Evolutionary conservation across 1,140 invertebrate species (phyloP).

Genomic region (Phortica variegata): DNA sequence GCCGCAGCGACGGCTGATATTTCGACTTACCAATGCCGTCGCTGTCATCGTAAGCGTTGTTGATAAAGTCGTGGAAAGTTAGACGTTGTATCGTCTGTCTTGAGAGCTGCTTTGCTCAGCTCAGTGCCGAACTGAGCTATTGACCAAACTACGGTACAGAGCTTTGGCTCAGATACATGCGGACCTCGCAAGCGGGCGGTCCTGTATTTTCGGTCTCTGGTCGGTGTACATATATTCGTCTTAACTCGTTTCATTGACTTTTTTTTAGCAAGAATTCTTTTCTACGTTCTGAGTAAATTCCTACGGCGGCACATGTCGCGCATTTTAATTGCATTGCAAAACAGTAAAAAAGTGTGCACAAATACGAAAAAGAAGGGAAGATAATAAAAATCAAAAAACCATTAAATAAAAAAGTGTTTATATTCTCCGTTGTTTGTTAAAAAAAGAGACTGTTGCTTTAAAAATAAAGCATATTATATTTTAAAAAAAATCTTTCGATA

Average conservation of each 20-base stretch:
- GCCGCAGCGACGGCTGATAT: conserved; percentile 19
- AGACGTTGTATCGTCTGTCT: conserved; percentile 3
- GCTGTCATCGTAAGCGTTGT: conserved; percentile 14
- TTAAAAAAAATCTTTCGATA: conserved; percentile 19
- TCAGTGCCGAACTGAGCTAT: conserved; percentile 27
- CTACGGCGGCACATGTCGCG: conserved; percentile 43
- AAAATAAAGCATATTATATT: conserved; percentile 35
- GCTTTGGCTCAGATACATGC: conserved; percentile 45
- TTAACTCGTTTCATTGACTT: conserved; percentile 22
- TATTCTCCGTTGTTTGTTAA: conserved; percentile 37
- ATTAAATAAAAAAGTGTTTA: conserved; percentile 28
- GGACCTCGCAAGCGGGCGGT: conserved; percentile 43
- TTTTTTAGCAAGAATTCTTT: conserved; percentile 13
- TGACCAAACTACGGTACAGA: conserved; percentile 37
- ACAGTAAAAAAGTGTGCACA: conserved; percentile 26
- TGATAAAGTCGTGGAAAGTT: no score
- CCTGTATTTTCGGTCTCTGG: conserved; percentile 20
- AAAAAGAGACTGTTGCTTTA: conserved; percentile 30
- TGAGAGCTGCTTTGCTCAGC: conserved; percentile 11
- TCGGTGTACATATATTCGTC: conserved; percentile 7
- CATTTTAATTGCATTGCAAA: conserved; percentile 24
- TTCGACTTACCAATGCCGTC: conserved; percentile 16
- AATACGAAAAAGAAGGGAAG: no score
- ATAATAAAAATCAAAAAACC: no score
- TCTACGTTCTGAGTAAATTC: conserved; percentile 40